Conservation (phyloP, 2,888 invertebrate species). For the Labia minor region DNA sequence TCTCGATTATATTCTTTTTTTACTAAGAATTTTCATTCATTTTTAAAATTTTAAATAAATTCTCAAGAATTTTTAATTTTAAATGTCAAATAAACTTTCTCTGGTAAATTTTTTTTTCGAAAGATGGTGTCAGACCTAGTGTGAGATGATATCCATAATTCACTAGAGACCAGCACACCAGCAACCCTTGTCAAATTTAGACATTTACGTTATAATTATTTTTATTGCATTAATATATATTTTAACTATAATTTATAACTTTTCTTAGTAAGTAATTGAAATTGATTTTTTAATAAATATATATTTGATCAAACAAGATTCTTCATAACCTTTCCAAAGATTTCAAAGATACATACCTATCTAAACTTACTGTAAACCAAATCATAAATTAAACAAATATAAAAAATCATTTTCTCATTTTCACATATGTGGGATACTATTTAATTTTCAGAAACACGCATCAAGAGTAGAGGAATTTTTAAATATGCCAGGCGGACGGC, state of each 20-base stretch:
- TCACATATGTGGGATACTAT: background rate
- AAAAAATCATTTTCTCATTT: too few species aligned
- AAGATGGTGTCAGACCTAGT: conserved; percentile 1
- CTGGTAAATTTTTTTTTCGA: conserved; percentile 1
- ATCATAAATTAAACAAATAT: too few species aligned
- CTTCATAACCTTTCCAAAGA: background rate
- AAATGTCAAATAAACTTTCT: background rate
- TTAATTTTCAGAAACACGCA: background rate
- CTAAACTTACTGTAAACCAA: background rate
- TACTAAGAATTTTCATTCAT: too few species aligned
- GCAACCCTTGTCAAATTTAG: too few species aligned
- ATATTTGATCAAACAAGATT: too few species aligned
- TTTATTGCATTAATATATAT: too few species aligned
- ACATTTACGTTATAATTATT: too few species aligned
- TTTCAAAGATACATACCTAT: background rate
- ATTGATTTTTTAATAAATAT: too few species aligned
- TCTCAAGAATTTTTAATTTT: background rate
- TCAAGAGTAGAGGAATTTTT: conserved; percentile 8
- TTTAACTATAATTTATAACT: too few species aligned
- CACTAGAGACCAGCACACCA: background rate
- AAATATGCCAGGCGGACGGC: conserved; percentile 25
- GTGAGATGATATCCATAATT: background rate
- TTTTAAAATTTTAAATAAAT: background rate
- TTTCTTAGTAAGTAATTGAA: too few species aligned
- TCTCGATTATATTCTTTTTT: too few species aligned